Conservation (phyloP, 2,888 invertebrate species). For the Plebejus anna region DNA sequence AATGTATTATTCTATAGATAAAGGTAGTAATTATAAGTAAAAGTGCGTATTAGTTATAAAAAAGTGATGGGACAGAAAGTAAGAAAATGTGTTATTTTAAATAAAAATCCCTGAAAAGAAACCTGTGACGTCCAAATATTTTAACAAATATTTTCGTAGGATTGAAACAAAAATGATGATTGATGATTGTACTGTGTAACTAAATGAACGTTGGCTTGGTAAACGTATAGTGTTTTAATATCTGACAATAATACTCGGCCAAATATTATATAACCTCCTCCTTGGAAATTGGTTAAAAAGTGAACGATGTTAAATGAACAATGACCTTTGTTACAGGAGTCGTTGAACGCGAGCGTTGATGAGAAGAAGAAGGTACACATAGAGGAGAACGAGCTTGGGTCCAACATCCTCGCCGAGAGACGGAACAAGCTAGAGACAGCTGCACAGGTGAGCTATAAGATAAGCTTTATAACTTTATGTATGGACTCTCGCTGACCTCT, state of each 20-base stretch:
- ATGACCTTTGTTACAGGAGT: conserved; percentile 63
- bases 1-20: background rate
- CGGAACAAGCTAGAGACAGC: conserved; percentile 79
- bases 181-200: no score
- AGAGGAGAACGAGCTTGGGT: conserved; percentile 64
- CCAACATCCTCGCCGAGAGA: conserved; percentile 71
- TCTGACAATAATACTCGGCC: background rate
- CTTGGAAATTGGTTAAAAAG: background rate
- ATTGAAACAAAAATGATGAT: no score
- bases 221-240: background rate
- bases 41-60: background rate
- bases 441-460: conserved; percentile 68
- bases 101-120: background rate
- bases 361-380: conserved; percentile 68
- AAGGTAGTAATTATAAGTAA: background rate
- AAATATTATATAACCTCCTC: no score
- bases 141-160: no score
- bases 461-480: background rate
- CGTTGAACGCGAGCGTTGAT: conserved; percentile 64
- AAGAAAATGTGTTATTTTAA: background rate
- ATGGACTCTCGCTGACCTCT: no score
- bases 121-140: background rate
- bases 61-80: background rate
- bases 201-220: no score
- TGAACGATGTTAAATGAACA: background rate